Evolutionary conservation across 2,797 vertebrate species (phyloP), one percentile per base, ranked within the genome.

Genomic region (Epinephelus malabaricus): DNA sequence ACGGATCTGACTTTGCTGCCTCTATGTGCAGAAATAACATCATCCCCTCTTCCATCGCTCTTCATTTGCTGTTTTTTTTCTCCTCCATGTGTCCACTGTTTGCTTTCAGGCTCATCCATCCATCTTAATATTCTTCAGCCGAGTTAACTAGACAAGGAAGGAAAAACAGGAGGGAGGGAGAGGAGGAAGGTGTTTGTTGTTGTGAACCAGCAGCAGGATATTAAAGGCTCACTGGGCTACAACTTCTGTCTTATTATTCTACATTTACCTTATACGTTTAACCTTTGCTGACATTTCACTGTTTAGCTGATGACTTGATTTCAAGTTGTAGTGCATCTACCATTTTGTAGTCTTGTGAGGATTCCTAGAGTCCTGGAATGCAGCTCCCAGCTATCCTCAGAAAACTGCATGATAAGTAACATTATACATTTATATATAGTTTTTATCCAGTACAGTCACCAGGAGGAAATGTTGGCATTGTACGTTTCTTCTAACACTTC

Each of bases 101-200:
- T 65, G 49, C 58, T 71, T 9, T 40, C 11, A 12, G 0, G 53
- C 68, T 62, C 61, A 14, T 82, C 72, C 71, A 81, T 83, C 81
- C 85, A 51, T 84, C 79, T 82, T 73, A 18, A 76, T 84, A 21
- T 67, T 50, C 72, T 13, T 76, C 71, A 49, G 56, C 53, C 1
- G 4, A 15, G 55, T 76, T 64, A 81, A 81, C 51, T 3, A 73
- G 70, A 78, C 17, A 40, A 67, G 25, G 63, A 50, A 78, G 56
- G 67, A 66, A 73, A 66, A 1, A 4, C 40, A n/a, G 21, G 45
- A 56, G 18, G n/a, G 12, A 49, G 34, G 54, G 30, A 45, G 49
- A 34, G 53, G 23, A 45, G 49, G 49, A 58, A 19, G 49, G 4
- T 38, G 40, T 45, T n/a, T 49, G 55, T 40, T 49, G 55, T 40